These are phyloP conservation scores for Octodon degus DNA, from an alignment of 2,113 vertebrate species.

Conservation along the genomic window DNA sequence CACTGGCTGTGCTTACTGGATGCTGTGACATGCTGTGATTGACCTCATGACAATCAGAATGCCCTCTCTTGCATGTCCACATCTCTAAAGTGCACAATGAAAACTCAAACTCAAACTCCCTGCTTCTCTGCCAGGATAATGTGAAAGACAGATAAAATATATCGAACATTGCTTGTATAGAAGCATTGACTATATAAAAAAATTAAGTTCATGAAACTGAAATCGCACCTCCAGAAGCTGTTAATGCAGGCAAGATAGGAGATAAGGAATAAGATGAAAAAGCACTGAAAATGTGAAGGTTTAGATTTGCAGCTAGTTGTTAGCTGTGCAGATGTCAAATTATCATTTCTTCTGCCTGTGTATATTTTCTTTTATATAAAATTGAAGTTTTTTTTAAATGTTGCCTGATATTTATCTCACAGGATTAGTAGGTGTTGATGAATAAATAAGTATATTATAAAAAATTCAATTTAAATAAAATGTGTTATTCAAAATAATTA, in stretches of 20 bases:
- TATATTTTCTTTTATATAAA: not conserved
- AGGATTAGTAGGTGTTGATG: not conserved
- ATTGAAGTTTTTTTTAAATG: not conserved
- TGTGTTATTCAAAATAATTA: not conserved
- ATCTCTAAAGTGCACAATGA: not conserved
- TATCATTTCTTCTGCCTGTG: not conserved
- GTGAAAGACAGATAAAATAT: not conserved
- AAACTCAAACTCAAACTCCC: not conserved
- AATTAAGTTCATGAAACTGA: not conserved
- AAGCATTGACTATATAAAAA: not conserved
- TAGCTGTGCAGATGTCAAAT: not conserved
- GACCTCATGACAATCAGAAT: not conserved
- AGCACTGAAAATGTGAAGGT: not conserved
- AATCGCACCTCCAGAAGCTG: not conserved
- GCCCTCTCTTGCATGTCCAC: not conserved
- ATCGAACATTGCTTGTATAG: not conserved
- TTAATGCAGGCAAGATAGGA: not conserved
- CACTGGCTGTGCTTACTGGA: not conserved
- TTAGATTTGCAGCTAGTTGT: not conserved
- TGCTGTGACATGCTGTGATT: not conserved
- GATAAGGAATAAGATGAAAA: not conserved
- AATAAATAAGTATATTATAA: not conserved
- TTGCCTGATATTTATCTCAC: not conserved
- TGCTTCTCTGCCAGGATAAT: not conserved
- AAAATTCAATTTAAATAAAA: slow-evolving; percentile 25